Evolutionary conservation across 2,113 vertebrate species (phyloP).

Genomic region (Sylvilagus bachmani): DNA sequence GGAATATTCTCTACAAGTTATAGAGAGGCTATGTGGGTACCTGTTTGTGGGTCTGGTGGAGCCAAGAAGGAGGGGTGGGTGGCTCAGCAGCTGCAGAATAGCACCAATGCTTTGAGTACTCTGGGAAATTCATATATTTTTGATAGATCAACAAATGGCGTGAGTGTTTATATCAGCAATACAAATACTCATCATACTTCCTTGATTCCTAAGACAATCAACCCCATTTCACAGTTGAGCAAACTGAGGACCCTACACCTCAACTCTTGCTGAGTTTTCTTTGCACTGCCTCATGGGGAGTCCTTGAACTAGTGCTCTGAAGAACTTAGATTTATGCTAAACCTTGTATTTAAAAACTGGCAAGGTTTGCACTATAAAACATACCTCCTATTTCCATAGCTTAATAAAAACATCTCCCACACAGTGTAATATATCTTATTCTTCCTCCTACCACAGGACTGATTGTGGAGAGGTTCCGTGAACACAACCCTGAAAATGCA

Average conservation of each 20-base stretch:
- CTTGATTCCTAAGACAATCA: slow-evolving; percentile 5
- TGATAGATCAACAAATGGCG: not conserved
- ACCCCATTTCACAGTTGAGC: not conserved
- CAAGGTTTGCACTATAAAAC: slow-evolving; percentile 64
- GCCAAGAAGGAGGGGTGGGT: not conserved
- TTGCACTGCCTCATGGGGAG: not conserved
- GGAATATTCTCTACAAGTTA: not conserved
- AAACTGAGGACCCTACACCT: slow-evolving; percentile 7
- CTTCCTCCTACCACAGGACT: slow-evolving; percentile 57
- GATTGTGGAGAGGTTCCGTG: slow-evolving; percentile 48
- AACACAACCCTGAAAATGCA: slow-evolving; percentile 35
- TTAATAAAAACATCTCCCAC: slow-evolving; percentile 74
- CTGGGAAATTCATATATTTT: not conserved
- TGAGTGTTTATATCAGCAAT: not conserved
- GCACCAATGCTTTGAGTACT: not conserved
- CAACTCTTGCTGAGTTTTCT: not conserved
- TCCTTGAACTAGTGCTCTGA: slow-evolving; percentile 32
- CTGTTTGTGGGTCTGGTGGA: not conserved
- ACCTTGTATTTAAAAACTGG: slow-evolving; percentile 65
- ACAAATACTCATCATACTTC: not conserved
- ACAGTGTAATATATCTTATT: slow-evolving; percentile 70
- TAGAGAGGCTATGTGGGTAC: not conserved
- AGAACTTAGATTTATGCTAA: slow-evolving; percentile 57
- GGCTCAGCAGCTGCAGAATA: not conserved
- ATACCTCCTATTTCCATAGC: slow-evolving; percentile 67